Evolutionary conservation across 2,797 vertebrate species (phyloP), one percentile per base, ranked within the genome.

Genomic region (Rhinoraja longicauda): DNA sequence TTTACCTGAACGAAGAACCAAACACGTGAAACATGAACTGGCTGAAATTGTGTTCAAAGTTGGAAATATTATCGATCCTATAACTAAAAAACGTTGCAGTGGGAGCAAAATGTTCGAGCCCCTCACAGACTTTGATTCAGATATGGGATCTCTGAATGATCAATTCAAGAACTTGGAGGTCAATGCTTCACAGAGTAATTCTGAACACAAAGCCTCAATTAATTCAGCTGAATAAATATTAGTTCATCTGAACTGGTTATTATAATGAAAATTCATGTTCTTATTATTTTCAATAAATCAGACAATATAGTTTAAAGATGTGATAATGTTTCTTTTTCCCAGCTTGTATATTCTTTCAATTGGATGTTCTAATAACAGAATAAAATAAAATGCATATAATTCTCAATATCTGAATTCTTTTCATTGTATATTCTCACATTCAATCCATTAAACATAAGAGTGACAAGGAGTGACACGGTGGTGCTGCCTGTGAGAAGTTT

Each of bases 11-110:
- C 93, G 96, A 39, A 96, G 97, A 94, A 96, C 96, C 93, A 99
- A 98, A 94, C 97, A 98, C 0, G 98, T 99, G 94, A 99, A 98
- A 93, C 98, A 99, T 0, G 98, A 99, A 97, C 97, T 99, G 94
- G 95, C 96, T 10, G 98, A 99, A 95, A 97, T 99, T 0, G 95
- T 99, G 93, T 97, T 98, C 95, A 99, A 99, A 97, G 98, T 99
- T 2, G 99, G 99, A 19, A 96, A 95, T 75, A 97, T 98, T 90
- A 96, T 99, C 1, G 99, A 99, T 95, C 99, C 99, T 0, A 94
- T 99, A 93, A 98, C 98, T 0, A 98, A 98, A 59, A 98, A 97
- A 93, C 96, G 94, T 1, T 98, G 98, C 36, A 97, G 97, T 0
- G 98, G 98, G 93, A 96, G 94, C 0, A 94, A 94, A 93, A 98